A percentile compares a stretch with the other conserved stretches of the same genome.
phyloP scores from a whole-genome alignment of 2,888 invertebrate species.

The Meiosimyza decipiens region DNA sequence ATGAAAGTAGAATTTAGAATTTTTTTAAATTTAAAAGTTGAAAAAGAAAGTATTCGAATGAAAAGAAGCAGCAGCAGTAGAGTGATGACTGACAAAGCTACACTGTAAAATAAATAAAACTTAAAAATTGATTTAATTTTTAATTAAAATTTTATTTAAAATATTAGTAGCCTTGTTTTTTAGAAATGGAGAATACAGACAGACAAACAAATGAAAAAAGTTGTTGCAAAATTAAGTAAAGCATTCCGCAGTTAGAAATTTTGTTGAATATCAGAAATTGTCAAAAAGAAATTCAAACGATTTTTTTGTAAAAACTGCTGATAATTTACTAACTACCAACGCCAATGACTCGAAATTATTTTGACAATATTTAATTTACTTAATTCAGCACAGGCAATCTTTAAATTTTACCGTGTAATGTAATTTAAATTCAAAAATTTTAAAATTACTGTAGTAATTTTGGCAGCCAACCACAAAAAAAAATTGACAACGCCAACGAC shows the following conservation, averaged over 20 bases:
- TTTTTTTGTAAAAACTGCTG: too few species aligned
- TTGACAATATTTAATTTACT: too few species aligned
- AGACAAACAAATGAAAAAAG: neutral
- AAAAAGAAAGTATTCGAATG: conserved; percentile 1
- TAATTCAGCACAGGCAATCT: neutral
- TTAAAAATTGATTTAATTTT: neutral
- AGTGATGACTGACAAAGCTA: conserved; percentile 20
- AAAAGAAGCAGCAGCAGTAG: conserved; percentile 4
- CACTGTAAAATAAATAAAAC: conserved; percentile 24
- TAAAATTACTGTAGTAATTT: neutral
- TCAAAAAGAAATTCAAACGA: too few species aligned
- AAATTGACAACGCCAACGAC: conserved; percentile 27
- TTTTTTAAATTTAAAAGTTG: conserved; percentile 17
- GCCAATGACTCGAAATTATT: too few species aligned
- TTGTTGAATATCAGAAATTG: too few species aligned
- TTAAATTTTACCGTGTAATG: neutral
- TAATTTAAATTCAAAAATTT: neutral
- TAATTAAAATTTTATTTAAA: conserved; percentile 25
- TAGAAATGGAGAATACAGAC: neutral
- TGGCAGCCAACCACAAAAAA: conserved; percentile 17
- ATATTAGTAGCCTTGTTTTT: conserved; percentile 14
- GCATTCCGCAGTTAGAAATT: conserved; percentile 20
- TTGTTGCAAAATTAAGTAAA: conserved; percentile 14
- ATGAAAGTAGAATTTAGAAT: conserved; percentile 4
- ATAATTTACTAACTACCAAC: too few species aligned